A percentile compares a stretch with the other conserved stretches of the same genome.
Conservation (phyloP, 2,888 invertebrate species). For the Peribatodes rhomboidaria region DNA sequence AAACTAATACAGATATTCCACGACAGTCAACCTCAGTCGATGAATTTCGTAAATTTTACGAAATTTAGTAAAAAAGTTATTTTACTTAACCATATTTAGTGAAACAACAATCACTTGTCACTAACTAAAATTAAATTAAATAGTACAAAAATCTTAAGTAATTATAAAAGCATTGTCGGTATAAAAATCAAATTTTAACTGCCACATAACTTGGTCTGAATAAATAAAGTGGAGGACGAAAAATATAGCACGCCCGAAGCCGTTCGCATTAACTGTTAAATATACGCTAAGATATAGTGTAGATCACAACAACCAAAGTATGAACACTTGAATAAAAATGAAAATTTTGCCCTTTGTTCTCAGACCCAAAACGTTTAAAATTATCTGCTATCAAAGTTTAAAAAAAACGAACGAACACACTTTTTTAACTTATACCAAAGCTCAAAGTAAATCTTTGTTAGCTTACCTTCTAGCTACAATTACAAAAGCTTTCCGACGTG, state of each 20-base stretch:
- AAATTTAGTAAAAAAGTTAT: conserved; percentile 40
- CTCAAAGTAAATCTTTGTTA: background rate
- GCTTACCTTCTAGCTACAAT: background rate
- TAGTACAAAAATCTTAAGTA: conserved; percentile 32
- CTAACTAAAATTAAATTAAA: conserved; percentile 34
- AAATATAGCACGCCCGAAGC: conserved; percentile 29
- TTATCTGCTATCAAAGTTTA: too few relatives aligned
- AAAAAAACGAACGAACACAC: too few relatives aligned
- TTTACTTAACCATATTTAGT: conserved; percentile 43
- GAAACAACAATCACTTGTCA: conserved; percentile 34
- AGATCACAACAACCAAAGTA: too few relatives aligned
- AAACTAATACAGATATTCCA: conserved; percentile 55
- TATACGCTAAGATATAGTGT: background rate
- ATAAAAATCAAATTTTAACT: conserved; percentile 27
- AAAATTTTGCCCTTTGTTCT: too few relatives aligned
- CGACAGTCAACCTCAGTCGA: conserved; percentile 54
- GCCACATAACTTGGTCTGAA: conserved; percentile 30
- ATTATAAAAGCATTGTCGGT: conserved; percentile 25
- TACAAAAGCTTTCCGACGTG: conserved; percentile 11
- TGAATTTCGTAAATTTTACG: conserved; percentile 45
- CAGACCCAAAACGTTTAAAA: too few relatives aligned
- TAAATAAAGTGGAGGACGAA: conserved; percentile 28
- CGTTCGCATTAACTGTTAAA: background rate
- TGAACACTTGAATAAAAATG: too few relatives aligned
- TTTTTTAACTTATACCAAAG: too few relatives aligned